Conservation (phyloP, 2,888 invertebrate species). For the Sialis lutaria region DNA sequence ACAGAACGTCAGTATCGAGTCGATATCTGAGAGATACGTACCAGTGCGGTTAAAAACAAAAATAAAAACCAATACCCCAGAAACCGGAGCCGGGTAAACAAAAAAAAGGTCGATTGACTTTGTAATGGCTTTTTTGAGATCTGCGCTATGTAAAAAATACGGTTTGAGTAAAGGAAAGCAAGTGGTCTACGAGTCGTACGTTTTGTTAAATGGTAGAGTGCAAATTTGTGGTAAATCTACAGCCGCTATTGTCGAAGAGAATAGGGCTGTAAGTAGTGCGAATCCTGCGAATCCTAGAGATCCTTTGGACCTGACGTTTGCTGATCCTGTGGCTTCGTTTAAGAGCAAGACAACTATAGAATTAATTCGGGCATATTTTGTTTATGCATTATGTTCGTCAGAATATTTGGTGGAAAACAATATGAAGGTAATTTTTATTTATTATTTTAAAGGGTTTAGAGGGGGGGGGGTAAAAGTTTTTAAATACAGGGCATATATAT, state of each 20-base stretch:
- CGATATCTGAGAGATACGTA: no score
- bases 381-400: conserved; percentile 80
- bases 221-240: conserved; percentile 6
- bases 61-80: no score
- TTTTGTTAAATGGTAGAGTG: conserved; percentile 1
- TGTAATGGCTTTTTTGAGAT: conserved; percentile 30
- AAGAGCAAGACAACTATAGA: conserved; percentile 91
- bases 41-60: no score
- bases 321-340: conserved; percentile 79
- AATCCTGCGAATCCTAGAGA: conserved; percentile 26
- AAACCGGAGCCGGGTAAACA: no score
- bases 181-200: not conserved
- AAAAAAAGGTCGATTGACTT: not conserved
- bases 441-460: no score
- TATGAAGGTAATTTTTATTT: conserved; percentile 80
- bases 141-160: conserved; percentile 25
- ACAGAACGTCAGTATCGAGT: no score
- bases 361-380: conserved; percentile 74
- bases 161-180: conserved; percentile 18
- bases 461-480: no score
- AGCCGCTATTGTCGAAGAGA: conserved; percentile 5
- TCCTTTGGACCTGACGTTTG: conserved; percentile 70
- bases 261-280: not conserved
- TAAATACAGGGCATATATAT: no score
- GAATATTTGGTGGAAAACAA: conserved; percentile 82